Evolutionary conservation across 37 sponge, comb jelly and placozoan genomes (phyloP), one percentile per base, ranked within the genome.

Genomic region (Chondrosia reniformis): DNA sequence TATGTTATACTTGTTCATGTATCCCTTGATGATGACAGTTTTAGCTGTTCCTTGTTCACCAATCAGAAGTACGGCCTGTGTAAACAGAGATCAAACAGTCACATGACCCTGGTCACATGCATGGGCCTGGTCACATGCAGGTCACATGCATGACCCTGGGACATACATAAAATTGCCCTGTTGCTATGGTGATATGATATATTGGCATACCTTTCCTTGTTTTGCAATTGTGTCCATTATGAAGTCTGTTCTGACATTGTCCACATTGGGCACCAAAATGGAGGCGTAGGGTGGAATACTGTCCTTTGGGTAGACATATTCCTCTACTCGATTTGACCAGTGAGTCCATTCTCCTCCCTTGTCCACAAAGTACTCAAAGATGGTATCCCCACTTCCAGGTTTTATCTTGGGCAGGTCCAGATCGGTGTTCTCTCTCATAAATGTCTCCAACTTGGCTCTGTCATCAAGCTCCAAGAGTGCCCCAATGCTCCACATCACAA

Each of bases 21-120:
- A 98, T 55, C 96, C 99, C 75, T 98, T 86, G 83, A 94, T 88
- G 69, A 98, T 95, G 80, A 98, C 99, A 0, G 99, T 98, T 75
- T 98, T 98, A 62, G 99, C 99, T 4, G 99, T 98, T 21, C 99
- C 99, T 57, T 95, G 96, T 76, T 98, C 99, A 49, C 99, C 99
- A 45, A 98, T 98, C 72, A 98, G 84, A 39, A 98, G 87, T 37
- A 98, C 99, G 24, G 72, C 72, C 72, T 69, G 43, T 39, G 3
- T 1, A 25, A 41, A 34, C 1, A 17, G 72, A 6, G 9, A 30
- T 6, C 6, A 30, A 30, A n/a, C n/a, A n/a, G n/a, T n/a, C n/a
- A n/a, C n/a, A n/a, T n/a, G n/a, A n/a, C n/a, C n/a, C n/a, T n/a
- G n/a, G n/a, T n/a, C n/a, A n/a, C n/a, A n/a, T n/a, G n/a, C n/a